Conservation (phyloP, 1,140 invertebrate genomes). For the Dinoponera quadriceps region DNA sequence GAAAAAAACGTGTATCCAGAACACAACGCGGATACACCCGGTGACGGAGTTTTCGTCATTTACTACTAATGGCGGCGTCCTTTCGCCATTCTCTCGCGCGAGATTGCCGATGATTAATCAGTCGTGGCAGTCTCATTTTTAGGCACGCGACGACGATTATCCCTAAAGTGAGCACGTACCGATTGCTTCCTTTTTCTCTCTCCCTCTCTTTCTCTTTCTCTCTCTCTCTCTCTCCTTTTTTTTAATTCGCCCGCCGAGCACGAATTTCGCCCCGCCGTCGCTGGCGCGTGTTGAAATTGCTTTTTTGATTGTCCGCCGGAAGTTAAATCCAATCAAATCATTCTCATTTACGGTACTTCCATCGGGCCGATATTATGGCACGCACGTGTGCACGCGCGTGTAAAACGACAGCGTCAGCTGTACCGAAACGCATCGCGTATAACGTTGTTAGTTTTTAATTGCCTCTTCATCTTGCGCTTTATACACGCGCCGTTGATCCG, state of each 20-base stretch:
- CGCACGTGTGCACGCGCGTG: slow-evolving; percentile 3
- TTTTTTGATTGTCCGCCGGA: slow-evolving; percentile 59
- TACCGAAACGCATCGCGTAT: slow-evolving; percentile 12
- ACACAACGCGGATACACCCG: slow-evolving; percentile 54
- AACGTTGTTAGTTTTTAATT: slow-evolving; percentile 50
- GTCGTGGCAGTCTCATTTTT: slow-evolving; percentile 80
- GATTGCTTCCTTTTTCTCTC: slow-evolving; percentile 46
- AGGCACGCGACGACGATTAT: slow-evolving; percentile 73
- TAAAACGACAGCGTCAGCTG: slow-evolving; percentile 20
- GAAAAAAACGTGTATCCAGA: slow-evolving; percentile 51
- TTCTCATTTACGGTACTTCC: slow-evolving; percentile 52
- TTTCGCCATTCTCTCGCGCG: slow-evolving; percentile 78
- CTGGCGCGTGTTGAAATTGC: slow-evolving; percentile 58
- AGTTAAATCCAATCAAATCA: slow-evolving; percentile 61
- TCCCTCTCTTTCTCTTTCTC: neutral
- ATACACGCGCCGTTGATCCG: neutral
- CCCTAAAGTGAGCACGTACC: slow-evolving; percentile 62
- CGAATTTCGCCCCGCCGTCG: slow-evolving; percentile 50
- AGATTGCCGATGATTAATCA: slow-evolving; percentile 83
- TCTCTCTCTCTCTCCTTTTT: slow-evolving; percentile 1
- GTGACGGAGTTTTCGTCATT: slow-evolving; percentile 80
- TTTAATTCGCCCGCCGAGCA: slow-evolving; percentile 42
- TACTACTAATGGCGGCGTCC: slow-evolving; percentile 78
- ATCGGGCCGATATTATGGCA: slow-evolving; percentile 32
- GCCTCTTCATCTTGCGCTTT: neutral